phyloP scores from a whole-genome alignment of 2,797 vertebrate species.

The Aselliscus stoliczkanus region DNA sequence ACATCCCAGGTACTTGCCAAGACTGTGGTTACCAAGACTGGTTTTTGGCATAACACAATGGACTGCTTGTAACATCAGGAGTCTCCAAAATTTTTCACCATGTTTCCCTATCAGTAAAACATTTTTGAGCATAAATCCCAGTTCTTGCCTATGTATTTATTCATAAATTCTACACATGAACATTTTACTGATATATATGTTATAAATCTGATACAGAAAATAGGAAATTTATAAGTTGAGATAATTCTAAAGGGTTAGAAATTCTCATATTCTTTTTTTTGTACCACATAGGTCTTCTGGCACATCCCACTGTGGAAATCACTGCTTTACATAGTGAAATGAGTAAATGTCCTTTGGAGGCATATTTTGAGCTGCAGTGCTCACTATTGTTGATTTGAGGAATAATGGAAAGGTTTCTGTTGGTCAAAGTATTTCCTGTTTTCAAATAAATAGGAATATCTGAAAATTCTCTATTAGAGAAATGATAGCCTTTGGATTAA shows the following conservation, averaged over 20 bases:
- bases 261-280: neutral
- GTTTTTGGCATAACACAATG: neutral
- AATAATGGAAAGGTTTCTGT: neutral
- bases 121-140: neutral
- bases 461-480: neutral
- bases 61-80: neutral
- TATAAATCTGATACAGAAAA: neutral
- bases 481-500: neutral
- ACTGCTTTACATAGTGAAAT: neutral
- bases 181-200: neutral
- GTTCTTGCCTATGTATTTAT: neutral
- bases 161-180: neutral
- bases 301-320: neutral
- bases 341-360: neutral
- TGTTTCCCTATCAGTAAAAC: neutral
- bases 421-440: neutral
- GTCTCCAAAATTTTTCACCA: neutral
- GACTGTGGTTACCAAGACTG: neutral
- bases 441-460: neutral
- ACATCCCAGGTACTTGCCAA: neutral
- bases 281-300: neutral
- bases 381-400: neutral
- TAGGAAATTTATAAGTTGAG: neutral
- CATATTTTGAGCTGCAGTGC: neutral
- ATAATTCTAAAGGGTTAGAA: neutral